Base-by-base conservation (phyloP, 2,797 vertebrate genomes). In the Ctenopoma multispine region DNA sequence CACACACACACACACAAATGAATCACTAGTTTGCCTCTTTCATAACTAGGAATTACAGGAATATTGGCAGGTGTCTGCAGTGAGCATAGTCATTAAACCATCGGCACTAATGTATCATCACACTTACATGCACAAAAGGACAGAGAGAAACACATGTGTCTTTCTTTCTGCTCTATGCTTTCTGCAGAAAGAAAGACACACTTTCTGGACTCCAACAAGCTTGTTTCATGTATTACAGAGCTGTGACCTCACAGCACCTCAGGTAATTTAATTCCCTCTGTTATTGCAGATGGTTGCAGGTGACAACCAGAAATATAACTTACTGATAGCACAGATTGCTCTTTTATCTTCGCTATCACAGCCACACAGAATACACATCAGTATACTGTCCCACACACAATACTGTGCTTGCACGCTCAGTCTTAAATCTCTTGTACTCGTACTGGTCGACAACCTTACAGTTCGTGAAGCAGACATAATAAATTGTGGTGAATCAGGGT, bases 211-310 rank as follows among this genome's bases (percentile, higher is more conserved):
- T 65, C 27, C 24, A 61, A 36, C 34, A 17, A 44, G 49, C 43
- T 34, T 12, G 3, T 69, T 69, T 80, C 20, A 69, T 73, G 60
- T 49, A 43, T 50, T 68, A 49, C 38, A 60, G 72, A 36, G 68
- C 76, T 80, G 72, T 80, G 71, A 83, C 78, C 77, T 75, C 75
- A n/a, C n/a, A n/a, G 41, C 53, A 62, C 59, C 57, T 72, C 55
- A 31, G 63, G 40, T 51, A 80, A 55, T 59, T 46, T 62, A 51
- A 69, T 63, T 54, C 49, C 67, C 13, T 13, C 7, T 81, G 73
- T 70, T 71, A 59, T 80, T 72, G 72, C 79, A 86, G 75, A 80
- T 85, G 72, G 63, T 85, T 79, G 55, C 47, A 29, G 15, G 44
- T 34, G 64, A 82, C 66, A 64, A 47, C 73, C 78, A 72, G 76